Base-by-base conservation (phyloP, 2,888 invertebrate genomes). In the Laothoe populi region DNA sequence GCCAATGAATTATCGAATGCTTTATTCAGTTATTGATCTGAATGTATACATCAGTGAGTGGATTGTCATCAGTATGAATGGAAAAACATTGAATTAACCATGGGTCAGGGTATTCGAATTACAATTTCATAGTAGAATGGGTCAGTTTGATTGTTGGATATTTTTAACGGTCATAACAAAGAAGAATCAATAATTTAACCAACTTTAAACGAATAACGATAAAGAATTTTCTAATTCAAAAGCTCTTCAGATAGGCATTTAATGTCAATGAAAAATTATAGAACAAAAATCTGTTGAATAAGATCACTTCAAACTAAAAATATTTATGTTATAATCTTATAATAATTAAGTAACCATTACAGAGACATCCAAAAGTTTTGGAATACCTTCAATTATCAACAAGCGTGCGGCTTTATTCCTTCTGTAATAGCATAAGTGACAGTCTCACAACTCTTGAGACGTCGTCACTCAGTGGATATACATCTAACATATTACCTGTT, bases 401-500 rank as follows among this genome's bases (percentile, higher is more conserved):
- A 78, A 85, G 86, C 85, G 87, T 90, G 91, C 87, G 84, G 72
- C 84, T 88, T 86, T 82, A 79, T 75, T 72, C 65, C 65, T 66
- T 66, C 57, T 71, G 60, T 46, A 44, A 19, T 68, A 72, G 66
- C 70, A 67, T 67, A 64, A 45, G 64, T 75, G 70, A 71, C 66
- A 64, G 69, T 74, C 72, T 79, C 79, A 71, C 74, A 70, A 69
- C 16, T 23, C 24, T 62, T 61, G 62, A 57, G 68, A 38, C 59
- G 65, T 65, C 74, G 71, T 66, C 63, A 68, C 69, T 78, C 83
- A 81, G 81, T 79, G 78, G 73, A 75, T 75, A 77, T 71, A 79
- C 77, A 76, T 88, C 89, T 92, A 92, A 92, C 88, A 84, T 82
- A 80, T 82, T 78, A 84, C 87, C 83, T 91, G 85, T 92, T 94